These are phyloP conservation scores for Campoletis raptor DNA, from an alignment of 2,888 invertebrate species.

Conservation along the genomic window DNA sequence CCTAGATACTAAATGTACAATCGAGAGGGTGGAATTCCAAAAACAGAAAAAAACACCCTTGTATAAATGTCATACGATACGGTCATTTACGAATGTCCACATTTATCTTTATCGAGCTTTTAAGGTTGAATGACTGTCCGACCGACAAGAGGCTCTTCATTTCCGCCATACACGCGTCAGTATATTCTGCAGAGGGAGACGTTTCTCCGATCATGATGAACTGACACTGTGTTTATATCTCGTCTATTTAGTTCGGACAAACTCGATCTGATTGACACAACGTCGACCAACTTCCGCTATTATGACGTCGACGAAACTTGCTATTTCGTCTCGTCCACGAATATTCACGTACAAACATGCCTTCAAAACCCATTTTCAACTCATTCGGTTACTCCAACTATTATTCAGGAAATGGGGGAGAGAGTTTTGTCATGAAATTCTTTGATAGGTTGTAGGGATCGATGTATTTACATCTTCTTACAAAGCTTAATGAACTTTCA, in stretches of 20 bases:
- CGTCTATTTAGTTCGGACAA: constrained; percentile 25
- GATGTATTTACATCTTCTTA: neutral
- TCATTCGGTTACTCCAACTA: neutral
- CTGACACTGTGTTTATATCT: neutral
- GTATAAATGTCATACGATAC: neutral
- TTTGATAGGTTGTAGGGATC: neutral
- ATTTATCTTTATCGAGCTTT: constrained; percentile 13
- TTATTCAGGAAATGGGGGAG: neutral
- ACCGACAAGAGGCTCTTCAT: constrained; percentile 34
- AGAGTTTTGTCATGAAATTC: constrained; percentile 8
- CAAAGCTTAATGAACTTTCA: neutral
- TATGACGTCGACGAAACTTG: constrained; percentile 34
- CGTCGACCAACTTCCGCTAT: constrained; percentile 38
- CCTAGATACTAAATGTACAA: neutral
- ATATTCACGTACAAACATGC: neutral
- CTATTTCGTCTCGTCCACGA: neutral
- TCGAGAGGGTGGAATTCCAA: neutral
- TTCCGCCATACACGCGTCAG: constrained; percentile 48
- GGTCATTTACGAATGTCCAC: neutral
- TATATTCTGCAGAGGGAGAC: neutral
- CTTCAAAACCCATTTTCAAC: neutral
- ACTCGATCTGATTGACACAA: constrained; percentile 52
- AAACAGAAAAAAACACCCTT: neutral
- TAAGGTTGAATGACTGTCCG: constrained; percentile 43
- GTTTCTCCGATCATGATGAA: neutral